Conservation (phyloP, 2,113 vertebrate species). For the Picathartes gymnocephalus region DNA sequence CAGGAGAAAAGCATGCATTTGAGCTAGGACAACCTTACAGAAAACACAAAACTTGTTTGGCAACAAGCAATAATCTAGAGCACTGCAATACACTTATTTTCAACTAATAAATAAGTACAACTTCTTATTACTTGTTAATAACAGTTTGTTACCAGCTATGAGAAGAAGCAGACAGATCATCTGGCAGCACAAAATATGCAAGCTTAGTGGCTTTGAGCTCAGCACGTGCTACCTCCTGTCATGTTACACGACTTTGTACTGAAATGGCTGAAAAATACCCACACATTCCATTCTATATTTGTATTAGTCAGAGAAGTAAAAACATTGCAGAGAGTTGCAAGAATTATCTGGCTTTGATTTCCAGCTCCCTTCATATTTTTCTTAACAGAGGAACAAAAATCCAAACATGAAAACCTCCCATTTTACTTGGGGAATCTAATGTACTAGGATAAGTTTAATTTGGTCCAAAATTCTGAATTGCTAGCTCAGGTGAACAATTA, state of each 20-base stretch:
- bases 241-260: not conserved
- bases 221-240: not conserved
- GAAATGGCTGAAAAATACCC: not conserved
- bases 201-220: not conserved
- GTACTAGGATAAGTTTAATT: not conserved
- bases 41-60: not conserved
- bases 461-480: not conserved
- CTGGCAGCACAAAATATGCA: not conserved
- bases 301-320: not conserved
- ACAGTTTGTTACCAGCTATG: not conserved
- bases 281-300: not conserved
- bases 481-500: not conserved
- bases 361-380: not conserved
- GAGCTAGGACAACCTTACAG: not conserved
- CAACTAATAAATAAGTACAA: not conserved
- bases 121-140: not conserved
- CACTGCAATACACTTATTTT: not conserved
- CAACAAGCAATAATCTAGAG: not conserved
- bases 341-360: not conserved
- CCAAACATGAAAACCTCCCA: not conserved
- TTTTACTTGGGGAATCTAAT: not conserved
- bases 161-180: not conserved
- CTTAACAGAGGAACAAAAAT: not conserved
- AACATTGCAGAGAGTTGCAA: not conserved
- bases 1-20: not conserved